Evolutionary conservation across 2,113 vertebrate genomes (phyloP).

Genomic region (Polypterus senegalus): DNA sequence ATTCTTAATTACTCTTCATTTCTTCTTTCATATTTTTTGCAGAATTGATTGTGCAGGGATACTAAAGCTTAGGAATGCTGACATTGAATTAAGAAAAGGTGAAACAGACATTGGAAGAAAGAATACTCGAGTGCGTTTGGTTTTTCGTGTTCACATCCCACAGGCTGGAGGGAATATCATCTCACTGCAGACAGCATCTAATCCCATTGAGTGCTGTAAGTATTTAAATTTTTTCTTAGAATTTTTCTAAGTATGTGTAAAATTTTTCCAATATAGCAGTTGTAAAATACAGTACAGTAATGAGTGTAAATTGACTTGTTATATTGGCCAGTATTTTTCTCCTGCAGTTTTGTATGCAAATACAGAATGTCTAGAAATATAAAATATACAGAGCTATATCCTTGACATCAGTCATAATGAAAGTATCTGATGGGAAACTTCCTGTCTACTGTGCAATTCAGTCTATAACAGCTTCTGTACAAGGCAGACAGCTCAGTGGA

Average conservation of each 20-base stretch:
- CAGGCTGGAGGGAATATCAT: slow-evolving; percentile 69
- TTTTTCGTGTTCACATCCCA: slow-evolving; percentile 85
- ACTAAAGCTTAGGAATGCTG: slow-evolving; percentile 87
- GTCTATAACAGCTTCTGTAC: too few relatives aligned
- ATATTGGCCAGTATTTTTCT: too few relatives aligned
- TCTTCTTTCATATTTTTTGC: slow-evolving; percentile 2
- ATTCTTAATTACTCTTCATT: neutral
- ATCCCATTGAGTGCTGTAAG: slow-evolving; percentile 96
- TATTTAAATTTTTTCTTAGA: neutral
- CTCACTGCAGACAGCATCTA: slow-evolving; percentile 81
- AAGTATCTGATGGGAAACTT: too few relatives aligned
- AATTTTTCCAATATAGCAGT: neutral
- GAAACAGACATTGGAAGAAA: slow-evolving; percentile 95
- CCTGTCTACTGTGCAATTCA: too few relatives aligned
- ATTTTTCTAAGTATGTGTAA: slow-evolving; percentile 2
- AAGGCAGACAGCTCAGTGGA: too few relatives aligned
- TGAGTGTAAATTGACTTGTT: too few relatives aligned
- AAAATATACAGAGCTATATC: too few relatives aligned
- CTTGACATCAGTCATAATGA: too few relatives aligned
- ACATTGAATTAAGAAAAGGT: slow-evolving; percentile 92
- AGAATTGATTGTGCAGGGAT: slow-evolving; percentile 96
- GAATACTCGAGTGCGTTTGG: slow-evolving; percentile 86
- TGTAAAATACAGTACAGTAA: too few relatives aligned
- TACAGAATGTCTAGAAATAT: too few relatives aligned
- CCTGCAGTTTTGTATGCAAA: too few relatives aligned